phyloP scores from a whole-genome alignment of 2,888 invertebrate genomes.

The Elysia crispata region DNA sequence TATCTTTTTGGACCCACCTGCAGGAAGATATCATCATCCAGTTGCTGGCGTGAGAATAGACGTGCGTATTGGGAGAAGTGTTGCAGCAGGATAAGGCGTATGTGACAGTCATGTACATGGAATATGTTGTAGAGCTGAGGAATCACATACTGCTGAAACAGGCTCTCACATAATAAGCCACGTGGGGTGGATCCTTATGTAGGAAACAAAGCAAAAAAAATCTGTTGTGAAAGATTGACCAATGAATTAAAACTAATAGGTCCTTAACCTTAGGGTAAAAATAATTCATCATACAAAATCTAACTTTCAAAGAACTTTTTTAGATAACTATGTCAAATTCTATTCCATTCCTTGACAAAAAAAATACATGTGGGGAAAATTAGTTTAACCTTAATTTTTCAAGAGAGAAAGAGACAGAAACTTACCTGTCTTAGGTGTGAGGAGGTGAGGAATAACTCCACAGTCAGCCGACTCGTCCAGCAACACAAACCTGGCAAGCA shows the following conservation, averaged over 20 bases:
- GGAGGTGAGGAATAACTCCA: slow-evolving; percentile 83
- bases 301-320: too few relatives aligned
- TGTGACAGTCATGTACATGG: slow-evolving; percentile 90
- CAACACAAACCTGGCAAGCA: slow-evolving; percentile 90
- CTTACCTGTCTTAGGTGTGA: slow-evolving; percentile 85
- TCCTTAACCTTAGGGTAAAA: too few relatives aligned
- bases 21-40: slow-evolving; percentile 89
- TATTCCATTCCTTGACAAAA: too few relatives aligned
- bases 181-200: neutral
- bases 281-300: too few relatives aligned
- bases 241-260: too few relatives aligned
- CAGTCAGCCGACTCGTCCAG: slow-evolving; percentile 88
- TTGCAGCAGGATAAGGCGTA: slow-evolving; percentile 86
- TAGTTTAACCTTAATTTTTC: too few relatives aligned
- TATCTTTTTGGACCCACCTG: slow-evolving; percentile 81
- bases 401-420: neutral
- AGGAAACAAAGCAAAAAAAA: neutral
- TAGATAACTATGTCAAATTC: too few relatives aligned
- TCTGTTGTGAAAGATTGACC: too few relatives aligned
- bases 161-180: slow-evolving; percentile 56
- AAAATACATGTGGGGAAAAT: too few relatives aligned
- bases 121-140: slow-evolving; percentile 83
- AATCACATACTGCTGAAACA: slow-evolving; percentile 81
- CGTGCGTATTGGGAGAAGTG: slow-evolving; percentile 88
- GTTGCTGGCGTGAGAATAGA: slow-evolving; percentile 86